These are phyloP conservation scores for Cheilosia urbana DNA, from an alignment of 2,888 invertebrate species.

Conservation along the genomic window DNA sequence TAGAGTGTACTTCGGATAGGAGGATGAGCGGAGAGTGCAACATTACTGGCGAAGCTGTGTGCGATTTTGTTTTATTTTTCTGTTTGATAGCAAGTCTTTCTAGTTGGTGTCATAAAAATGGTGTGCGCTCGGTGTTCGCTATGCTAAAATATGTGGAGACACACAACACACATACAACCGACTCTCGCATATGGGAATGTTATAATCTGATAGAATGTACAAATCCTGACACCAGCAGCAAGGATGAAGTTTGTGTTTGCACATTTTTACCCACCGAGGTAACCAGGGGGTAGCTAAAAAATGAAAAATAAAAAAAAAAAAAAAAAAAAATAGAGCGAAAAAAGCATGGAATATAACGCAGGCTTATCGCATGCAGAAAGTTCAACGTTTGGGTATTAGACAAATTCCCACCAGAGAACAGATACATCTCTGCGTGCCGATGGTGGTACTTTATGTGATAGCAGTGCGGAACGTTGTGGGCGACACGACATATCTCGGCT, in stretches of 20 bases:
- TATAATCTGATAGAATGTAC: slow-evolving; percentile 71
- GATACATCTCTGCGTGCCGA: slow-evolving; percentile 57
- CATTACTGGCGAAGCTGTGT: background rate
- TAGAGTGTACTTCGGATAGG: no score
- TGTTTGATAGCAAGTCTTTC: slow-evolving; percentile 41
- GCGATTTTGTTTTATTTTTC: slow-evolving; percentile 3
- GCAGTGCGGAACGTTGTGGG: background rate
- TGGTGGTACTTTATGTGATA: background rate
- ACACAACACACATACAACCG: background rate
- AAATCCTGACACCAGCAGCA: slow-evolving; percentile 59
- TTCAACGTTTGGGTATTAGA: slow-evolving; percentile 70
- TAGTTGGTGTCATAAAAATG: slow-evolving; percentile 58
- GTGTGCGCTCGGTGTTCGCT: slow-evolving; percentile 8
- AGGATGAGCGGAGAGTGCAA: background rate
- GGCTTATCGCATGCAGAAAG: slow-evolving; percentile 67
- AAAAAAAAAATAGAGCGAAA: slow-evolving; percentile 7
- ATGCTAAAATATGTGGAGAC: slow-evolving; percentile 42
- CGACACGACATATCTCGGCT: slow-evolving; percentile 35
- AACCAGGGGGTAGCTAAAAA: background rate
- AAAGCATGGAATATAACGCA: slow-evolving; percentile 40
- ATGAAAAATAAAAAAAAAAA: background rate
- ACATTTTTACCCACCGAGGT: slow-evolving; percentile 26
- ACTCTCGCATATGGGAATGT: slow-evolving; percentile 57
- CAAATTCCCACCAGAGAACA: slow-evolving; percentile 65
- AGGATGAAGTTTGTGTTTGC: slow-evolving; percentile 54